These are phyloP conservation scores for Chrysochloris asiatica DNA, from an alignment of 2,113 vertebrate species.

Conservation along the genomic window DNA sequence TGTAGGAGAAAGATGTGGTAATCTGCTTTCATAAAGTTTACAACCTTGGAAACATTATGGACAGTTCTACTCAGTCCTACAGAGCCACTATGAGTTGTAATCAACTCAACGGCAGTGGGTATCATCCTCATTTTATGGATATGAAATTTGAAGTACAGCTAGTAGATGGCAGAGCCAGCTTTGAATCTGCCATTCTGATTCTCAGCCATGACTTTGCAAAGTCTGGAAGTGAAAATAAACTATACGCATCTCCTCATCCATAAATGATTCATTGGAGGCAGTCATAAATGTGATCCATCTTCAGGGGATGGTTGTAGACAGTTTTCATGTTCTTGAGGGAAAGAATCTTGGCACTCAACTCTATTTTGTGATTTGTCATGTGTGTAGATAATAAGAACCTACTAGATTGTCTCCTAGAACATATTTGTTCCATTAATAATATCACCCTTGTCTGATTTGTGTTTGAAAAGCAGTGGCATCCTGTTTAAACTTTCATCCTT, in stretches of 20 bases:
- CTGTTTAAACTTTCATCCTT: not conserved
- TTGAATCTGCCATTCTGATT: not conserved
- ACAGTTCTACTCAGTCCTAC: not conserved
- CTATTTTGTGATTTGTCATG: conserved; percentile 23
- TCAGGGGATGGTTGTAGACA: not conserved
- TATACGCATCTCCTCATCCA: not conserved
- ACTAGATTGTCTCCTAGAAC: conserved; percentile 2
- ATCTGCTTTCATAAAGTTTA: not conserved
- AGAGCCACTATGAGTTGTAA: not conserved
- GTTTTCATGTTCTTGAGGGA: not conserved
- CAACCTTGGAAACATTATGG: not conserved
- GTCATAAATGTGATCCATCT: not conserved
- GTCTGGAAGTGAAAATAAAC: not conserved
- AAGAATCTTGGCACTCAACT: not conserved
- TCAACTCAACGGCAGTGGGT: not conserved
- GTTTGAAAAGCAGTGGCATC: conserved; percentile 35
- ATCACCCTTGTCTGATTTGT: not conserved
- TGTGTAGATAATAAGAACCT: conserved; percentile 45
- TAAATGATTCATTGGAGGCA: not conserved
- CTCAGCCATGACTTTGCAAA: not conserved
- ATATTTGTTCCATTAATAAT: conserved; percentile 29
- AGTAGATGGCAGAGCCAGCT: not conserved
- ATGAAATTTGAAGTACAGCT: not conserved
- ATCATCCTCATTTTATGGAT: not conserved
- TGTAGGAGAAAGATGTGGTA: not conserved